A percentile compares a stretch with the other conserved stretches of the same genome.
Evolutionary conservation across 2,888 invertebrate genomes (phyloP).

Genomic region (Drosophila monieri): DNA sequence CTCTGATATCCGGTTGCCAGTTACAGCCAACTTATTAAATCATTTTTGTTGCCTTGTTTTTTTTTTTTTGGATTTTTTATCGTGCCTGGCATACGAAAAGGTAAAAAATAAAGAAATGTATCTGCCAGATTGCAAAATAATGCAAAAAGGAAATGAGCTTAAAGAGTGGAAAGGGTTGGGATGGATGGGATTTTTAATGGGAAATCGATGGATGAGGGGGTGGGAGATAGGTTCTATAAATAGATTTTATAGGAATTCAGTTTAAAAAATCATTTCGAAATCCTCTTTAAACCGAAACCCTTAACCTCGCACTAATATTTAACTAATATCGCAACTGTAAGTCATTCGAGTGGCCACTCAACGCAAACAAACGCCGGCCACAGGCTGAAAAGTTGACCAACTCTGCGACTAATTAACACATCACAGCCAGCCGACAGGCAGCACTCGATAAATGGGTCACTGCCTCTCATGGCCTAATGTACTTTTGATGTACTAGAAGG

Average conservation of each 20-base stretch:
- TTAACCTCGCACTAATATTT: neutral
- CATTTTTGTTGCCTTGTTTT: constrained; percentile 13
- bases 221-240: neutral
- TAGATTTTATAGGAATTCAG: neutral
- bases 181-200: neutral
- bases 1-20: constrained; percentile 43
- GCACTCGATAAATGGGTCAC: constrained; percentile 57
- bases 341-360: neutral
- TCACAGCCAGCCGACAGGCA: constrained; percentile 38
- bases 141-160: constrained; percentile 1
- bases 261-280: too few relatives aligned
- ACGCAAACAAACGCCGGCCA: constrained; percentile 14
- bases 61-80: neutral
- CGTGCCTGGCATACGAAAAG: constrained; percentile 8
- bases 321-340: neutral
- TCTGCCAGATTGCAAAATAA: neutral
- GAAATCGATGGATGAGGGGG: neutral
- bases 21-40: constrained; percentile 37
- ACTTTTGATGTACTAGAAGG: constrained; percentile 56
- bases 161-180: neutral
- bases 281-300: neutral
- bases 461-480: constrained; percentile 53
- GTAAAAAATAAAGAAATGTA: neutral
- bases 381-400: constrained; percentile 51
- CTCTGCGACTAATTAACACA: constrained; percentile 70